These are phyloP conservation scores for Clarias macrocephalus DNA, from an alignment of 2,113 vertebrate genomes.

Conservation along the genomic window DNA sequence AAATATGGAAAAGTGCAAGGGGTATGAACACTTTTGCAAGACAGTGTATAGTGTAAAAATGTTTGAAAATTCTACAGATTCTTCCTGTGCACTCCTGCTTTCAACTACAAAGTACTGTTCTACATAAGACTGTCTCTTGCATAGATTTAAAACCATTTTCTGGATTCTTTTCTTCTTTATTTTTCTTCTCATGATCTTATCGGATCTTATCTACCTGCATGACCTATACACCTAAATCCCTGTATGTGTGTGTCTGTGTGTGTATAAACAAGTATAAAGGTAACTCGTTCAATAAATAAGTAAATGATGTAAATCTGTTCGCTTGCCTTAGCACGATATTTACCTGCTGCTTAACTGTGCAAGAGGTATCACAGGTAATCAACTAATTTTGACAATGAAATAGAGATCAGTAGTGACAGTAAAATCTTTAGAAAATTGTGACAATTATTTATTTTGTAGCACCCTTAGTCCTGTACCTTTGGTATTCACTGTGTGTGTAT, in stretches of 20 bases:
- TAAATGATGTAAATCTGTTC: background rate
- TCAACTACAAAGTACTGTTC: background rate
- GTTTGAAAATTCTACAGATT: background rate
- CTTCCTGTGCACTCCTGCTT: background rate
- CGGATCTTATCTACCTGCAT: background rate
- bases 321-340: background rate
- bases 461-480: no score
- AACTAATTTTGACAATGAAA: background rate
- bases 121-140: background rate
- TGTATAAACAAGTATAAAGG: background rate
- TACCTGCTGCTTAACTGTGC: background rate
- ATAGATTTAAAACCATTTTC: background rate
- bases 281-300: background rate
- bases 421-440: background rate
- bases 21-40: no score
- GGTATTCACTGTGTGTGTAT: no score
- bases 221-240: slow-evolving; percentile 7
- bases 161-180: background rate
- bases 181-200: background rate
- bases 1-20: no score
- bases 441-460: no score
- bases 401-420: no score
- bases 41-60: background rate
- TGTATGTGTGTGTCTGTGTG: slow-evolving; percentile 5
- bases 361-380: background rate